A percentile compares a stretch with the other conserved stretches of the same genome.
Evolutionary conservation across 2,888 invertebrate species (phyloP).

Genomic region (Rhingia rostrata): DNA sequence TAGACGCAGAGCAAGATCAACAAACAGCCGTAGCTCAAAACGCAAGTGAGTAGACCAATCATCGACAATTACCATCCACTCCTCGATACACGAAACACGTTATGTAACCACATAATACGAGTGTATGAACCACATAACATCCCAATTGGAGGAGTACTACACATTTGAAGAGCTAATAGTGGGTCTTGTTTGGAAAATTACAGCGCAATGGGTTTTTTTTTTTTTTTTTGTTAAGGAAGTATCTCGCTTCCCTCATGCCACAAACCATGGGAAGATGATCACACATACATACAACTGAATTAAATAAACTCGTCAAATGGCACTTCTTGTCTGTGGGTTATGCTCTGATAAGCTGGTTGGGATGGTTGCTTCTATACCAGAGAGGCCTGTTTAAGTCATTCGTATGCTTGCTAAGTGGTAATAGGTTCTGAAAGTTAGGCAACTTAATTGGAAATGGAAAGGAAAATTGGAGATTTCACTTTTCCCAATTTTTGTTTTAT

Average conservation of each 20-base stretch:
- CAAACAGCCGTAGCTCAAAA: conserved; percentile 89
- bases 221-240: conserved; percentile 60
- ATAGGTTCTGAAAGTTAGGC: conserved; percentile 64
- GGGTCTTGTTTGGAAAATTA: conserved; percentile 54
- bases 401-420: conserved; percentile 17
- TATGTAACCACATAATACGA: conserved; percentile 75
- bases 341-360: conserved; percentile 62
- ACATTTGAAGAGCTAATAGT: conserved; percentile 16
- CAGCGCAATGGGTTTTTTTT: conserved; percentile 31
- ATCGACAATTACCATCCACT: conserved; percentile 52
- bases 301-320: conserved; percentile 43
- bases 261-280: conserved; percentile 54
- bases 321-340: conserved; percentile 44
- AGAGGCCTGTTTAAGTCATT: neutral
- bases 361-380: conserved; percentile 15
- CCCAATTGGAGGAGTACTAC: conserved; percentile 26
- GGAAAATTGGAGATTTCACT: conserved; percentile 64
- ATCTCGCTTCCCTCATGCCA: conserved; percentile 29
- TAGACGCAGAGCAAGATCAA: conserved; percentile 84
- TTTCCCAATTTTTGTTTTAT: conserved; percentile 35
- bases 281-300: conserved; percentile 46
- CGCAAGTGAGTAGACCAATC: conserved; percentile 89
- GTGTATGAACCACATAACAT: conserved; percentile 78
- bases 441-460: conserved; percentile 41
- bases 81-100: conserved; percentile 76